Evolutionary conservation across 2,797 vertebrate species (phyloP).

Genomic region (Adrianichthys oophorus): DNA sequence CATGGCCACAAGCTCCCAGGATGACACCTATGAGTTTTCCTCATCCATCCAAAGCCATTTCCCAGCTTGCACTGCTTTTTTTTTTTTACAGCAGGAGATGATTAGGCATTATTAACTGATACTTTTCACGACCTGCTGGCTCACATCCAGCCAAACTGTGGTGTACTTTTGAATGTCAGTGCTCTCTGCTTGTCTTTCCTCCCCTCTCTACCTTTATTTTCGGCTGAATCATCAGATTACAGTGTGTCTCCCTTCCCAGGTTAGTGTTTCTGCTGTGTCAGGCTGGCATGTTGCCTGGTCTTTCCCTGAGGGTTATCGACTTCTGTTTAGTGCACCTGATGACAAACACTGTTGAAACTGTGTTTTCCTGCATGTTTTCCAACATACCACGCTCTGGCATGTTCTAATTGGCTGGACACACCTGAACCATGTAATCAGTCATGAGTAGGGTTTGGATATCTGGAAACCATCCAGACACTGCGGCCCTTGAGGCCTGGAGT

Average conservation of each 20-base stretch:
- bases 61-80: slow-evolving; percentile 31
- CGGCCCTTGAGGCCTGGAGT: too few relatives aligned
- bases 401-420: too few relatives aligned
- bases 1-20: slow-evolving; percentile 47
- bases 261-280: slow-evolving; percentile 79
- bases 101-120: slow-evolving; percentile 60
- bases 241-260: slow-evolving; percentile 75
- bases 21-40: slow-evolving; percentile 15
- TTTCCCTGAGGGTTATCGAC: slow-evolving; percentile 71
- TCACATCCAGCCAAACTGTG: slow-evolving; percentile 49
- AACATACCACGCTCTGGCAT: too few relatives aligned
- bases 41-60: slow-evolving; percentile 53
- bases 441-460: too few relatives aligned
- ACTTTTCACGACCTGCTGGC: slow-evolving; percentile 53
- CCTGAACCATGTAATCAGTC: too few relatives aligned
- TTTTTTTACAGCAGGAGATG: slow-evolving; percentile 54
- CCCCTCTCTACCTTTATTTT: slow-evolving; percentile 48
- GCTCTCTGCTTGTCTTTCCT: slow-evolving; percentile 27
- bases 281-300: slow-evolving; percentile 70
- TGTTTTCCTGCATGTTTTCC: too few relatives aligned
- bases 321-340: slow-evolving; percentile 68
- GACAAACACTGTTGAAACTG: slow-evolving; percentile 30
- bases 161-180: slow-evolving; percentile 73
- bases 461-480: too few relatives aligned
- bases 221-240: slow-evolving; percentile 79